phyloP scores from a whole-genome alignment of 2,888 invertebrate species.

The Dicyrtomina minuta region DNA sequence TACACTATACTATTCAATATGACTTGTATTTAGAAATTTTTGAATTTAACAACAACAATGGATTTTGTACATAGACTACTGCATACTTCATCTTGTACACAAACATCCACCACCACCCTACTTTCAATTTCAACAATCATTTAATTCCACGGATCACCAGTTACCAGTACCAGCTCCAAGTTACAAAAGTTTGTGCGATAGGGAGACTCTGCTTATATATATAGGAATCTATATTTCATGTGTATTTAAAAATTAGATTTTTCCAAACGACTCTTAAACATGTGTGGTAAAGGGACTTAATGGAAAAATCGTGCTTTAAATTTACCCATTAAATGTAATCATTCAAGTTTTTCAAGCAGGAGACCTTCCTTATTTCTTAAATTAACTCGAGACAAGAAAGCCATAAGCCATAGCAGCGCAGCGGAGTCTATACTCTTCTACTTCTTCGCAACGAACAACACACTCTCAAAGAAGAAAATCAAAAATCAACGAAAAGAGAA shows the following conservation, averaged over 20 bases:
- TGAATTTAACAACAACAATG: too few relatives aligned
- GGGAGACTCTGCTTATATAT: not conserved
- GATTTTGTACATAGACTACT: too few relatives aligned
- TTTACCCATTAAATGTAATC: not conserved
- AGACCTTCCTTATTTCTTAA: constrained; percentile 5
- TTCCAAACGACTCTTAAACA: constrained; percentile 14
- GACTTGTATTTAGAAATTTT: too few relatives aligned
- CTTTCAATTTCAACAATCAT: too few relatives aligned
- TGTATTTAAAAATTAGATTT: not conserved
- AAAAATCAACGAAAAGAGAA: not conserved
- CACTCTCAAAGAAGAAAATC: not conserved
- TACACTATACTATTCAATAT: too few relatives aligned
- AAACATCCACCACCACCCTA: too few relatives aligned
- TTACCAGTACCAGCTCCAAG: too few relatives aligned
- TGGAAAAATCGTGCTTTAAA: constrained; percentile 24
- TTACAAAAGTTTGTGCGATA: too few relatives aligned
- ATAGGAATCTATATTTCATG: not conserved
- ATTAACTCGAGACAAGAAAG: not conserved
- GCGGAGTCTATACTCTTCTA: not conserved
- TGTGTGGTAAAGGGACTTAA: constrained; percentile 24
- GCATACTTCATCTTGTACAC: too few relatives aligned
- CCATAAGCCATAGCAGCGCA: too few relatives aligned
- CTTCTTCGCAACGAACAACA: not conserved
- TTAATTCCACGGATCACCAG: too few relatives aligned
- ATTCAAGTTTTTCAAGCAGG: not conserved